These are phyloP conservation scores for Xenopus laevis DNA, from an alignment of 2,113 vertebrate species.

Conservation along the genomic window DNA sequence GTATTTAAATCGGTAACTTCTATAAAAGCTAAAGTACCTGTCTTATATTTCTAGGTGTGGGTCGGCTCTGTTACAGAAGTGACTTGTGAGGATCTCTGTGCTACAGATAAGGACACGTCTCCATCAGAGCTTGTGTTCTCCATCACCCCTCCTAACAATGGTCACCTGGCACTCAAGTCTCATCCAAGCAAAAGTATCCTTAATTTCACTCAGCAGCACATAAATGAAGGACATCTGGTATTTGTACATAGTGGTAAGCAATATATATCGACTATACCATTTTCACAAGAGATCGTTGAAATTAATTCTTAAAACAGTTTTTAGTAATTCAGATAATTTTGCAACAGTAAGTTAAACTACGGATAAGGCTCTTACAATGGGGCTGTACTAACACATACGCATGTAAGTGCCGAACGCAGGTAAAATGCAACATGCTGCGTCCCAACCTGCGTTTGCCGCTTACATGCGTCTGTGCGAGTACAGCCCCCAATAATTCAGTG, in stretches of 20 bases:
- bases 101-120: slow-evolving; percentile 72
- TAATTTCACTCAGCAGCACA: slow-evolving; percentile 82
- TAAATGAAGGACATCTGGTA: slow-evolving; percentile 73
- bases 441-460: too few species aligned
- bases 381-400: too few species aligned
- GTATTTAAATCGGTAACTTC: too few species aligned
- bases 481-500: too few species aligned
- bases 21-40: too few species aligned
- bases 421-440: too few species aligned
- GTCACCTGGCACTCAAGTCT: slow-evolving; percentile 77
- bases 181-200: slow-evolving; percentile 68
- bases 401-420: too few species aligned
- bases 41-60: slow-evolving; percentile 73
- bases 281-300: background rate
- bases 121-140: slow-evolving; percentile 71
- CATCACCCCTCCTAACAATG: slow-evolving; percentile 78
- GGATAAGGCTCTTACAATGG: too few species aligned
- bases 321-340: too few species aligned
- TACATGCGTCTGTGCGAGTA: too few species aligned
- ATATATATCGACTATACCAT: background rate
- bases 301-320: too few species aligned
- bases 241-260: slow-evolving; percentile 80
- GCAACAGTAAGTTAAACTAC: too few species aligned
- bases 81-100: slow-evolving; percentile 66
- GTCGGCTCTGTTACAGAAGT: slow-evolving; percentile 79